A percentile compares a stretch with the other conserved stretches of the same genome.
phyloP scores from a whole-genome alignment of 2,888 invertebrate species.

The Amphiduros pacificus region DNA sequence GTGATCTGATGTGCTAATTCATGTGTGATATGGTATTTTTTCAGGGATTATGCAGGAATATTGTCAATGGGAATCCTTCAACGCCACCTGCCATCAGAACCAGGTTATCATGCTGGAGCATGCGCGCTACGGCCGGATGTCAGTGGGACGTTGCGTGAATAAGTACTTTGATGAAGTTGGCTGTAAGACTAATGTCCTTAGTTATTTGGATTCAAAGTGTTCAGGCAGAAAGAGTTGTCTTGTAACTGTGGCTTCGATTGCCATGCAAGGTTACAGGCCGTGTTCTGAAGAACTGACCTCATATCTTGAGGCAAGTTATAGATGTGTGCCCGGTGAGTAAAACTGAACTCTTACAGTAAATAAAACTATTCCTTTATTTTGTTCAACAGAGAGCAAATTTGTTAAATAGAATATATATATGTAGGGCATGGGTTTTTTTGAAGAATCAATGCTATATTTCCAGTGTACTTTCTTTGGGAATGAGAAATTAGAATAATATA shows the following conservation, averaged over 20 bases:
- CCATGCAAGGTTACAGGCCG: neutral
- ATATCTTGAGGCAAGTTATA: constrained; percentile 6
- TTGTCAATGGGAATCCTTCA: constrained; percentile 12
- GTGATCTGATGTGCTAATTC: too few species aligned
- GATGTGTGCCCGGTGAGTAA: constrained; percentile 1
- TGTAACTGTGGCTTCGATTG: neutral
- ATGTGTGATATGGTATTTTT: too few species aligned
- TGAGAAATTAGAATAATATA: too few species aligned
- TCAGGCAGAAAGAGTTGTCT: constrained; percentile 1
- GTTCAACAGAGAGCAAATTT: too few species aligned
- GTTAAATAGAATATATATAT: too few species aligned
- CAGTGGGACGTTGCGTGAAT: constrained; percentile 8
- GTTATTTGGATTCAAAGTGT: neutral
- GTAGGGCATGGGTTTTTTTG: too few species aligned
- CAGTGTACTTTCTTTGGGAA: too few species aligned
- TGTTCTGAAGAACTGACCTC: constrained; percentile 7
- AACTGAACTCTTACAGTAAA: too few species aligned
- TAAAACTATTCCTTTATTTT: too few species aligned
- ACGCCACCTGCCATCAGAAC: constrained; percentile 11
- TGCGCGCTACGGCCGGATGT: constrained; percentile 8
- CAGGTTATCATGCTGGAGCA: constrained; percentile 4
- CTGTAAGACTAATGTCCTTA: constrained; percentile 1
- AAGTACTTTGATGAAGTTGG: constrained; percentile 1
- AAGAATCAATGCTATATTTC: too few species aligned
- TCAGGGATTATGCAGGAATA: too few species aligned